Base-by-base conservation (phyloP, 2,113 vertebrate genomes). In the Smithornis capensis region DNA sequence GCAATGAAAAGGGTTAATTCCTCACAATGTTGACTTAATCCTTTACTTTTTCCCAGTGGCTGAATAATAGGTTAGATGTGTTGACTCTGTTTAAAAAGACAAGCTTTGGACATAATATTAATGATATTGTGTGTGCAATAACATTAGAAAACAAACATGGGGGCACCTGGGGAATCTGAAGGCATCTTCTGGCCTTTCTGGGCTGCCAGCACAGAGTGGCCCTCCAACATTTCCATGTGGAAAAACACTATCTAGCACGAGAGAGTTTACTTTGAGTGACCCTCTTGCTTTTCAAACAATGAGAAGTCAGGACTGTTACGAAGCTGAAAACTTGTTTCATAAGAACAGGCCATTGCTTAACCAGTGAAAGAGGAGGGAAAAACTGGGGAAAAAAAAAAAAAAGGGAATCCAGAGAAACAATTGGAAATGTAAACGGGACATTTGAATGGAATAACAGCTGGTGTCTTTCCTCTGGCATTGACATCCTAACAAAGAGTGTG, bases 191-290 rank as follows among this genome's bases (percentile, higher is more conserved):
- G 71, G 86, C 63, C 81, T 40, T 91, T 71, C 65, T 82, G 55
- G 53, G 33, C 62, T 90, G 56, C 91, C 85, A 89, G 90, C 81
- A 89, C 52, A 78, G 82, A 89, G 63, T 28, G 37, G 70, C 87
- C 83, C 52, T 86, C 83, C 78, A 94, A 76, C 57, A 80, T 82
- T 86, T 95, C 89, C 87, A 79, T 60, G 64, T 81, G 60, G 64
- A 93, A 92, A 96, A 95, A 95, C 80, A 90, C 9, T 19, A 57
- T 28, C 56, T 56, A 82, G 76, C 50, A 70, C 3, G 2, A 68
- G 22, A 91, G 42, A 70, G 95, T 96, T 96, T 95, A 94, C 87
- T 96, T 87, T 96, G 79, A 95, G 65, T 95, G 95, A 97, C 93
- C 96, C 76, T 90, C 56, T 79, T 73, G 87, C 87, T 73, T 94